Evolutionary conservation across 2,797 vertebrate species (phyloP), one percentile per base, ranked within the genome.

Genomic region (Enteromius unitaeniatus): DNA sequence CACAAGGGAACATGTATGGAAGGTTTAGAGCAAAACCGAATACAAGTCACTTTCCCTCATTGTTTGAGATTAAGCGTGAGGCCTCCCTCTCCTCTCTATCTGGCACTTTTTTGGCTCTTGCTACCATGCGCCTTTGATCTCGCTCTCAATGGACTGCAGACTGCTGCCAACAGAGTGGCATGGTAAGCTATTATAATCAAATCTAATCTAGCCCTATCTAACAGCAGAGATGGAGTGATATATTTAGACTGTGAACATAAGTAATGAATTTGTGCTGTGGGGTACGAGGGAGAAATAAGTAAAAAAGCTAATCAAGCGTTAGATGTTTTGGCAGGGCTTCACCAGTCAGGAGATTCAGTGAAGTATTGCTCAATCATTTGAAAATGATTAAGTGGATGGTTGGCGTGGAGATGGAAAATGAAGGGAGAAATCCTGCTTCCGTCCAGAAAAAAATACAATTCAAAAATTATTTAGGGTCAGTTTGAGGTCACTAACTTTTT

Each of bases 31-130:
- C 47, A 45, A 84, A 73, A 77, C 70, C 37, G 67, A 84, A 84
- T 53, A 60, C 72, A 55, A 84, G 86, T 87, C 86, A 77, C 13
- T 64, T 79, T 85, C 65, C 2, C 45, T 82, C 79, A 55, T 67
- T 86, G 79, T 78, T 40, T 81, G 34, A 80, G 75, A 84, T 77
- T 69, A 77, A 73, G 68, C 21, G 0, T 28, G 67, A 74, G 62
- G 74, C 74, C 78, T 87, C 60, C 74, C 49, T 82, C 60, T 85
- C 51, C 68, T 86, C 77, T 68, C 70, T 79, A 45, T 84, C 60
- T 87, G 88, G 70, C 86, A 88, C 76, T 82, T 88, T 84, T 78
- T 86, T 87, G 86, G 88, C 86, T 86, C 67, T 15, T 26, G 75
- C 70, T 51, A 31, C 69, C 69, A 64, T 47, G 53, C 17, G 14